Percentiles rank a stretch among this genome's conserved stretches.
Evolutionary conservation across 1,140 invertebrate species (phyloP).

Genomic region (Lepidurus apus): DNA sequence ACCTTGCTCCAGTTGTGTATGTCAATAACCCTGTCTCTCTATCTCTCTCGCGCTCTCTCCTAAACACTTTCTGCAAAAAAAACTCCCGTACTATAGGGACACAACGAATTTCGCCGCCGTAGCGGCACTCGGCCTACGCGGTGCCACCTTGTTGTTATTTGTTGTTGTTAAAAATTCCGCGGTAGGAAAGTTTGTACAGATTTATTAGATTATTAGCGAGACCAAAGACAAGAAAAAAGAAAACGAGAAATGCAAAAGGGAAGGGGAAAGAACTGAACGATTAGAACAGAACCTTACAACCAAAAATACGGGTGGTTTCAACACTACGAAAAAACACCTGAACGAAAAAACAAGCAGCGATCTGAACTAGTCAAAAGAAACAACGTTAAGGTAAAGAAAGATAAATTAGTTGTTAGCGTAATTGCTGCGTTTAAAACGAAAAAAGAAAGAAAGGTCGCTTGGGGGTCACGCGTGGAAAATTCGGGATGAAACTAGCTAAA

Average conservation of each 20-base stretch:
- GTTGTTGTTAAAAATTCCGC: conserved; percentile 11
- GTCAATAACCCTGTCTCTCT: not conserved
- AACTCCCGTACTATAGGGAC: conserved; percentile 17
- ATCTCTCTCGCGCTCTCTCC: not conserved
- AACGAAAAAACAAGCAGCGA: not conserved
- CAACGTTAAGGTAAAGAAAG: too few relatives aligned
- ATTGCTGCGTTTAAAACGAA: not conserved
- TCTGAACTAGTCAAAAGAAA: not conserved
- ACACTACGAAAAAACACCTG: not conserved
- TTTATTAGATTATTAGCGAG: not conserved
- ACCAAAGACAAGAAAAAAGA: not conserved
- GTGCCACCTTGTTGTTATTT: conserved; percentile 21
- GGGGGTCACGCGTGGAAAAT: not conserved
- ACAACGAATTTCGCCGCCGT: conserved; percentile 18
- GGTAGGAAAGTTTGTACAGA: conserved; percentile 18
- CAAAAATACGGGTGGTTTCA: too few relatives aligned
- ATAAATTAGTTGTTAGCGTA: not conserved
- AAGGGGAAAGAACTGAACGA: not conserved
- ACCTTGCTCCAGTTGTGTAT: not conserved
- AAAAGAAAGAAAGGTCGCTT: not conserved
- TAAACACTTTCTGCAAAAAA: conserved; percentile 10
- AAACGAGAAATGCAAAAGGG: not conserved
- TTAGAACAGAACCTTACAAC: too few relatives aligned
- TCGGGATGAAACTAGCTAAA: not conserved
- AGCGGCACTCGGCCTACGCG: conserved; percentile 17